Base-by-base conservation (phyloP, 2,888 invertebrate species). In the Apoderus coryli region DNA sequence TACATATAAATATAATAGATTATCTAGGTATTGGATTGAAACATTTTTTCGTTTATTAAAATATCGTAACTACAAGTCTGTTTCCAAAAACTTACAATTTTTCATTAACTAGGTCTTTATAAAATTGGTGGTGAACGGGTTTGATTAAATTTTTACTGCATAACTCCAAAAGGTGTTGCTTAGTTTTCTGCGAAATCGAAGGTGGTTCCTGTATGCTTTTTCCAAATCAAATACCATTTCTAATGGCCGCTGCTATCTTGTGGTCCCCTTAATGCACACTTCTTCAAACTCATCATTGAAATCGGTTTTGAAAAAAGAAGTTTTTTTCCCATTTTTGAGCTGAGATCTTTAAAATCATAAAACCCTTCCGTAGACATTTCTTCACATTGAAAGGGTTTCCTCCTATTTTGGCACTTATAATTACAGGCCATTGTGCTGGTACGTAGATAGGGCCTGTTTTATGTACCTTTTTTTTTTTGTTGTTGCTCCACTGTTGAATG, bases 81-180 rank as follows among this genome's bases (percentile, higher is more conserved):
- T n/a, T n/a, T n/a, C n/a, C n/a, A 19, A 19, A 19, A 19, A 19
- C 19, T 19, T 19, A 19, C 7, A n/a, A 19, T 19, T 19, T 19
- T 19, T 19, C n/a, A 19, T 19, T 19, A 19, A 19, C 19, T 19
- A 6, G 19, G 19, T 19, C 19, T 19, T 19, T 19, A 19, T 19
- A 19, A 19, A 19, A 19, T 7, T 19, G 7, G n/a, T 19, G 19
- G n/a, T 19, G n/a, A 19, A 19, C 19, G 19, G 19, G 19, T 19
- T 19, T 19, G n/a, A 19, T 19, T 19, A 19, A 19, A n/a, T 19
- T 19, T n/a, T 19, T 19, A 19, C n/a, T 19, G 19, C 19, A 19
- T 7, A 19, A n/a, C n/a, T 19, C 19, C 19, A 19, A 7, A 19
- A 19, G 19, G 19, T 19, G 19, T 19, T 19, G 19, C 6, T 19